Conservation (phyloP, 2,888 invertebrate species). For the Diarsia rubi region DNA sequence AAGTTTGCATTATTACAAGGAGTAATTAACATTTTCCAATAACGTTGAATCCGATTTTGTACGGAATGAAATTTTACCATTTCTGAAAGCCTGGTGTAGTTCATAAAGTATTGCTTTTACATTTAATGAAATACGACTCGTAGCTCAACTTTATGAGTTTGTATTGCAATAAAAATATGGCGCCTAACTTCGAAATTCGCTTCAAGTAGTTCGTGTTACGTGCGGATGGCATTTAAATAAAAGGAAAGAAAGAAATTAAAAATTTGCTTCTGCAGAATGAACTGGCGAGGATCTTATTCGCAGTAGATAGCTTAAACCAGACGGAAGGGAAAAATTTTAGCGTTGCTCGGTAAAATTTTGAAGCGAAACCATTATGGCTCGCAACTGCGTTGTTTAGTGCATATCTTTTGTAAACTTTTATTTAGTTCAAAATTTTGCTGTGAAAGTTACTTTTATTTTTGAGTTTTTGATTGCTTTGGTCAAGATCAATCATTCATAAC, state of each 20-base stretch:
- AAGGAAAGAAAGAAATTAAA: conserved; percentile 82
- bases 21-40: conserved; percentile 64
- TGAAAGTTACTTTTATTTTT: neutral
- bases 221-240: conserved; percentile 74
- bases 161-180: conserved; percentile 56
- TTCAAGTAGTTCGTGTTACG: conserved; percentile 73
- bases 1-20: conserved; percentile 63
- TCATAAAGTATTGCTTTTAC: conserved; percentile 57
- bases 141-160: conserved; percentile 25
- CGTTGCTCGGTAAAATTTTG: conserved; percentile 50
- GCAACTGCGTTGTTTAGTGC: conserved; percentile 24
- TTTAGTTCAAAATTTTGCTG: conserved; percentile 1
- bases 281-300: conserved; percentile 74
- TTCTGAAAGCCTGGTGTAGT: conserved; percentile 39
- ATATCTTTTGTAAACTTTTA: conserved; percentile 20
- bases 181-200: conserved; percentile 72
- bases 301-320: conserved; percentile 69
- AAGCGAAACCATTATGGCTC: conserved; percentile 30
- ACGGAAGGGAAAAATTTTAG: conserved; percentile 57
- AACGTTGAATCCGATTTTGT: conserved; percentile 43
- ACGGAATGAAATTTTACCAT: conserved; percentile 42
- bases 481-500: neutral
- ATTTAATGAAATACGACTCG: conserved; percentile 46
- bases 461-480: neutral
- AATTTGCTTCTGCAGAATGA: conserved; percentile 76